Evolutionary conservation across 1,140 invertebrate genomes (phyloP), one percentile per base, ranked within the genome.

Genomic region (Stegodyphus mimosarum): DNA sequence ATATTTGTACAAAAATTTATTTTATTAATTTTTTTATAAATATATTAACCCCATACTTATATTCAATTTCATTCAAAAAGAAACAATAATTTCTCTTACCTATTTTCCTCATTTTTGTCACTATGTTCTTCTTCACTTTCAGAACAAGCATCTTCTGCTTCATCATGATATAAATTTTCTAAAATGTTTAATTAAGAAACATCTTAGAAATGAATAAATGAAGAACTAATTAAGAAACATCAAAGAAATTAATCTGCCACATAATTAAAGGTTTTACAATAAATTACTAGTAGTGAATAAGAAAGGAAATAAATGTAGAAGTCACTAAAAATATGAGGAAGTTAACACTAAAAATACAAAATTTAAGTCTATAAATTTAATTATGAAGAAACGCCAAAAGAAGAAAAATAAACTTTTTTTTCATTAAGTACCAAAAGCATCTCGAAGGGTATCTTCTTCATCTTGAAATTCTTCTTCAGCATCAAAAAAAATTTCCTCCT

Each of bases 371-470:
- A 33, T 33, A 33, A 33, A 33, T 33, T 33, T 33, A 33, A 33
- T 33, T 33, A 33, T 33, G 33, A 33, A 33, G 33, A 33, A 33
- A 33, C 3, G 33, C 33, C 33, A 33, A 33, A 33, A 33, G 33
- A 33, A 33, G 33, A 33, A 33, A 33, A 33, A 33, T 33, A 33
- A 33, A 33, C n/a, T n/a, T n/a, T 33, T 33, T 33, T 33, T 33
- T 33, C 33, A 33, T 33, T 33, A 67, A 9, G 4, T 85, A 87
- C 76, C 70, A 55, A 79, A 52, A 5, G 60, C 64, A 75, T 86
- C 88, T 88, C 89, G 88, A 86, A 90, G 88, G n/a, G 77, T 51
- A 50, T 86, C 77, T 64, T 87, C 86, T 55, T 87, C 79, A 49
- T 78, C 69, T 18, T 63, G 53, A 64, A 77, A 77, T 50, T 85